Base-by-base conservation (phyloP, 2,797 vertebrate genomes). In the Tenualosa ilisha region DNA sequence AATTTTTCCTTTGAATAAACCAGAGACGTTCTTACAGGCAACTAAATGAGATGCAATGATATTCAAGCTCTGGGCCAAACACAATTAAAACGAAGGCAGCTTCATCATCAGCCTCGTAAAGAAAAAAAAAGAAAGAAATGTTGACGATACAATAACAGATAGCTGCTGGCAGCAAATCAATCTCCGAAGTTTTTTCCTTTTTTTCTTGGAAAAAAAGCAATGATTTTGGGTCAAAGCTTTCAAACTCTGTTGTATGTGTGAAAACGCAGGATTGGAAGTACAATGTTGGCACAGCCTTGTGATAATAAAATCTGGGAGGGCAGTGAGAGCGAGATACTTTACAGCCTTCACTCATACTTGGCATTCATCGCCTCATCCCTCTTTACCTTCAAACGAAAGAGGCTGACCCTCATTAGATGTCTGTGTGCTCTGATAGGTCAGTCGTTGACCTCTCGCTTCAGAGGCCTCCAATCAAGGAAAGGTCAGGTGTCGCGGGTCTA, bases 31-130 rank as follows among this genome's bases (percentile, higher is more conserved):
- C 43, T 72, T 50, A 82, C 53, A 81, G 20, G 7, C 53, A 81
- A 49, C 83, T 82, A 83, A 87, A 86, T 88, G 75, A 85, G 83
- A 87, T 88, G 82, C 83, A 82, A 88, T 85, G 81, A 81, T 85
- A 89, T 88, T 89, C 86, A 87, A 75, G 85, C 87, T 86, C 31
- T 20, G 75, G 87, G 86, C 82, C 81, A 82, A 81, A 83, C 82
- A 81, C 85, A 82, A 81, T 87, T 84, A 86, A 85, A 87, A 85
- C 37, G 65, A 65, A 85, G 86, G 61, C 53, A 85, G 82, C 86
- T 81, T 84, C 65, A 49, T 84, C 81, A 86, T 31, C 31, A 72
- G 83, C 84, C 87, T 86, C 82, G 15, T 31, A 9, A 79, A 84
- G 83, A 86, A 75, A 85, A 54, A 54, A 51, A 75, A 86, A 75